Evolutionary conservation across 2,888 invertebrate genomes (phyloP).

Genomic region (Tenthredo notha): DNA sequence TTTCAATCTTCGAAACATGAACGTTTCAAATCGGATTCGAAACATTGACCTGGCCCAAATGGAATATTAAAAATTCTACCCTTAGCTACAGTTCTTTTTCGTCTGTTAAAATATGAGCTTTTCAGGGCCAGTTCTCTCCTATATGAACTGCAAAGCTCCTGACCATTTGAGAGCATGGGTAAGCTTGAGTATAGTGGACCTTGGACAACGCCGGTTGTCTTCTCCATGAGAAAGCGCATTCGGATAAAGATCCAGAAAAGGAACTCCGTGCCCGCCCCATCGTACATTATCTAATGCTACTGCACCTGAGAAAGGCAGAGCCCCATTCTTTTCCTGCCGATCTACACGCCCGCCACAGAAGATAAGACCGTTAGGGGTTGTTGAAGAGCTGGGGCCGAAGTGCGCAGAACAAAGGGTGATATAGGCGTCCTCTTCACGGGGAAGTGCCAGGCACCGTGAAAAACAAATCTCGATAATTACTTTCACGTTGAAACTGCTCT

Average conservation of each 20-base stretch:
- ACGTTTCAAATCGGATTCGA: too few relatives aligned
- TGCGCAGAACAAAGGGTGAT: not conserved
- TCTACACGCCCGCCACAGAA: constrained; percentile 42
- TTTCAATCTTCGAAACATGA: too few relatives aligned
- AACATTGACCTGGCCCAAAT: too few relatives aligned
- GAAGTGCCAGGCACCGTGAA: not conserved
- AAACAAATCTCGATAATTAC: constrained; percentile 44
- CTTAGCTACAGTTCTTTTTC: not conserved
- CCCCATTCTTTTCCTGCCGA: constrained; percentile 49
- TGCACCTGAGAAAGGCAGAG: constrained; percentile 51
- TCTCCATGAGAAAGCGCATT: constrained; percentile 40
- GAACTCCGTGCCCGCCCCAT: constrained; percentile 20
- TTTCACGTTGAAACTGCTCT: not conserved
- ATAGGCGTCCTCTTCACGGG: constrained; percentile 7
- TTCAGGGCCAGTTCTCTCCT: not conserved
- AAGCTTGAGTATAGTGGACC: not conserved
- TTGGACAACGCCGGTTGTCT: constrained; percentile 34
- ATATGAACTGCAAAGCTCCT: not conserved
- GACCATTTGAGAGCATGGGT: not conserved
- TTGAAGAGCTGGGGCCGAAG: constrained; percentile 9
- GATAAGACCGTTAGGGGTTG: constrained; percentile 48
- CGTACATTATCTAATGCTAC: constrained; percentile 47
- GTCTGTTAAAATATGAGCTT: not conserved
- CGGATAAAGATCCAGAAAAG: constrained; percentile 40
- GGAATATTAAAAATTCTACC: too few relatives aligned